Base-by-base conservation (phyloP, 2,888 invertebrate genomes). In the Tryphoninae sp. region DNA sequence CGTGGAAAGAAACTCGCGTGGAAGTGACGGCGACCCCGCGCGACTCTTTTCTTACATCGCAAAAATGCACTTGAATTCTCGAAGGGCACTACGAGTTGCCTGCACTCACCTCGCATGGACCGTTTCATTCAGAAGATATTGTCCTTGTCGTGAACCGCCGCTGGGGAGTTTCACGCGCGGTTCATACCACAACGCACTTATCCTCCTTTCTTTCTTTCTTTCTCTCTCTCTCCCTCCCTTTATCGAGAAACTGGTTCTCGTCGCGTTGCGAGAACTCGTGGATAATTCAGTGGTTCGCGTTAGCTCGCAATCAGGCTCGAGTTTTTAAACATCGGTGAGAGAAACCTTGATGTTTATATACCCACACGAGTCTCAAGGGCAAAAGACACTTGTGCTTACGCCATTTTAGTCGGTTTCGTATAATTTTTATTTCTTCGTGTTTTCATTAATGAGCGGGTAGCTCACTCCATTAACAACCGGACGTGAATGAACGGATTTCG, bases 281-380 rank as follows among this genome's bases (percentile, higher is more conserved):
- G 74, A 78, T 78, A 78, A 81, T 81, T 81, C 71, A 78, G 53
- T 65, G 71, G 22, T 71, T 74, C 78, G 69, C 26, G 78, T 74
- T 78, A 59, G 74, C 53, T 74, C n/a, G 78, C 53, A 51, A 78
- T 72, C 65, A 61, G 40, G 49, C 62, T 19, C 59, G 45, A 51
- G 33, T n/a, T 51, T n/a, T 19, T 19, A 55, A 19, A 22, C 7
- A 2, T 16, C 51, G 16, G 51, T 11, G 51, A 51, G 51, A 51
- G n/a, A 51, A 51, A 51, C 51, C n/a, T 16, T n/a, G 1, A 16
- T 16, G 51, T 16, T 51, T 51, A 51, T 51, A 13, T 33, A 33
- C 45, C 11, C 33, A 23, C 65, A 67, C 65, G 59, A 67, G 58
- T 67, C 68, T 22, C 55, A 53, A 62, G 53, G 23, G 42, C 26